Base-by-base conservation (phyloP, 2,797 vertebrate genomes). In the Crenichthys baileyi region DNA sequence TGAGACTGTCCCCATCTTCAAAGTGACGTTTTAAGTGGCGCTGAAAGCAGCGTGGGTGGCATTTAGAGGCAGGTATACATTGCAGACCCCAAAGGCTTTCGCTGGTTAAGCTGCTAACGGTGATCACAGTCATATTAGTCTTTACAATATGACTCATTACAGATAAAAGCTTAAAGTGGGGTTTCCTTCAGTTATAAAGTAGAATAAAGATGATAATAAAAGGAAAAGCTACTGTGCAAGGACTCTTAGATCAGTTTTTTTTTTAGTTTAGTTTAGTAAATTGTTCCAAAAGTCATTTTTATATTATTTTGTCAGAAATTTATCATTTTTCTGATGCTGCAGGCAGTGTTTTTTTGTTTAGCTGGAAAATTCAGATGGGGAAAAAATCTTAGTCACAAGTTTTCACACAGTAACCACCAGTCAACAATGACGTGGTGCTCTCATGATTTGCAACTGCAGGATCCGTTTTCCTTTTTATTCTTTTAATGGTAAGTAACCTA, bases 11-110 rank as follows among this genome's bases (percentile, higher is more conserved):
- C 83, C 78, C 50, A 7, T 87, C 87, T 92, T 92, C 91, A 93
- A 90, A 92, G 85, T 79, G 78, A 82, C 90, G n/a, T 92, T 92
- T 90, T 68, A 92, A 91, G 91, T 91, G 90, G 88, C 86, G 83
- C 73, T 87, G 82, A 88, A 84, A 73, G 80, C 84, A 20, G 86
- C 44, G 90, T 93, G 90, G 93, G 90, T 94, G 92, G 93, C 89
- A 88, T 86, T 89, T 82, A 88, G 81, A 83, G 26, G 1, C 89
- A 93, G 90, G 88, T 93, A 89, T 92, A 91, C n/a, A 46, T 85
- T 93, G 83, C 91, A 90, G 76, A 83, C 77, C 91, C 91, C 85
- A 86, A 79, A 94, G 92, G 87, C 89, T 86, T 80, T 73, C 80
- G 78, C 68, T 80, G 79, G 58, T 76, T 82, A 79, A 81, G 84